phyloP scores from a whole-genome alignment of 2,797 vertebrate species.

The Poeciliopsis gracilis region DNA sequence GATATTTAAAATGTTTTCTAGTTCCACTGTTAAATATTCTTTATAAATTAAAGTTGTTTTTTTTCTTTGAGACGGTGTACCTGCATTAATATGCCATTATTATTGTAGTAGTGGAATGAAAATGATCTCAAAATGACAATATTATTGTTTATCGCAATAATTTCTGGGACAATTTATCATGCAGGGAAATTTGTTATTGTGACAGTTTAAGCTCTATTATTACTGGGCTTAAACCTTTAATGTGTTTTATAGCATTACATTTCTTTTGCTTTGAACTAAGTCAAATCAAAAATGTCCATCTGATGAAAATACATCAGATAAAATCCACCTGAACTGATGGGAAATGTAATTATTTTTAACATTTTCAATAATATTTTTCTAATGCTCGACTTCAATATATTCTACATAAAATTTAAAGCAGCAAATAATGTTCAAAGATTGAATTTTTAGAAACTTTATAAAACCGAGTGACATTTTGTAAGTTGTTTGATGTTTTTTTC shows the following conservation, averaged over 20 bases:
- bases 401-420: neutral
- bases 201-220: too few species aligned
- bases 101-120: too few species aligned
- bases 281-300: neutral
- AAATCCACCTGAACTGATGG: neutral
- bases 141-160: too few species aligned
- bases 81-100: too few species aligned
- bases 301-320: neutral
- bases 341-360: neutral
- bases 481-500: constrained; percentile 57
- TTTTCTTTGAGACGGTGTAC: too few species aligned
- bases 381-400: neutral
- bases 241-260: neutral
- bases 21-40: too few species aligned
- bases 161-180: too few species aligned
- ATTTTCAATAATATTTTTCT: neutral
- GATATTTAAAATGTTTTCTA: too few species aligned
- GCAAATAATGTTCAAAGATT: neutral
- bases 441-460: neutral
- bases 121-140: too few species aligned
- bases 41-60: too few species aligned
- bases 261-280: neutral
- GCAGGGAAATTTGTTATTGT: too few species aligned
- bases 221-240: too few species aligned
- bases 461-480: neutral